These are phyloP conservation scores for Dipus sagitta DNA, from an alignment of 2,797 vertebrate species.

Conservation along the genomic window DNA sequence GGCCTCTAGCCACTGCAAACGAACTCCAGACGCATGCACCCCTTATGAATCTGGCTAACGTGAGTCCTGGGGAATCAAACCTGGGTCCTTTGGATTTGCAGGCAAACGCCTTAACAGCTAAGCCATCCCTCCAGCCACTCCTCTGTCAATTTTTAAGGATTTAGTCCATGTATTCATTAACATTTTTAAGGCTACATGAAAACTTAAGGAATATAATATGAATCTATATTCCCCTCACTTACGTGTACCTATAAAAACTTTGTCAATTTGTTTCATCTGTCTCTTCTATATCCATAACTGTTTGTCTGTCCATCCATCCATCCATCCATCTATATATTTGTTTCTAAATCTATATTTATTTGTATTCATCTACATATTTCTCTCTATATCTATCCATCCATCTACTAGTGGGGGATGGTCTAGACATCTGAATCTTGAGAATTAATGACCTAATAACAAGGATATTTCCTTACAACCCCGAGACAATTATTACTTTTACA, in stretches of 20 bases:
- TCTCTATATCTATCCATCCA: not conserved
- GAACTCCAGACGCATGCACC: no score
- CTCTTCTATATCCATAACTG: not conserved
- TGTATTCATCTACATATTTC: not conserved
- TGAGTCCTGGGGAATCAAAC: no score
- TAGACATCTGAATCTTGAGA: not conserved
- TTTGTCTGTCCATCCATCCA: not conserved
- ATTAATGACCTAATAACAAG: constrained; percentile 19
- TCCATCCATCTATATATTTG: not conserved
- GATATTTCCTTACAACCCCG: constrained; percentile 8
- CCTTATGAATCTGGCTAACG: no score
- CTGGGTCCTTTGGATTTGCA: no score
- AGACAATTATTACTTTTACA: constrained; percentile 3
- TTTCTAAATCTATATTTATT: no score
- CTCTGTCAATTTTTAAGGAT: not conserved
- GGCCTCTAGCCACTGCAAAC: no score
- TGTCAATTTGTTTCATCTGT: not conserved
- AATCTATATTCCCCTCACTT: not conserved
- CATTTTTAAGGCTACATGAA: constrained; percentile 50
- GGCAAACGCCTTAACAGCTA: no score
- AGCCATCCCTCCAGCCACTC: not conserved
- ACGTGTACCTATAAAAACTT: constrained; percentile 26
- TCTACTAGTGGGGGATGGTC: not conserved
- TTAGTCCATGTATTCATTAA: constrained; percentile 43
- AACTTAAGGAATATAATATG: constrained; percentile 32